Evolutionary conservation across 1,140 invertebrate genomes (phyloP), one percentile per base, ranked within the genome.

Genomic region (Dreissena rostriformis): DNA sequence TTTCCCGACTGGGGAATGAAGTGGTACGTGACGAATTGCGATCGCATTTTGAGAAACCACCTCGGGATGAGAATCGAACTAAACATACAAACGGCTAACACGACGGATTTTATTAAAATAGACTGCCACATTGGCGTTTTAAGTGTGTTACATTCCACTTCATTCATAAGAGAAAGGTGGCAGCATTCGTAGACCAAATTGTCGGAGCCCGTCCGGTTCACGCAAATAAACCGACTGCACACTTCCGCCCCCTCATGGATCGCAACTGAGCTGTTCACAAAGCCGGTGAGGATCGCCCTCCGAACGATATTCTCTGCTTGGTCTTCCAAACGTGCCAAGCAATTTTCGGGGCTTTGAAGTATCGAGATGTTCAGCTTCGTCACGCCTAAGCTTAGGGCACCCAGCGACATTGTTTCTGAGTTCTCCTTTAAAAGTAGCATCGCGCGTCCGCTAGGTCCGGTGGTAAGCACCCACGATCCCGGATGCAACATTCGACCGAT

Each of bases 331-430:
- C 49, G 14, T 57, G 39, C 39, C 11, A 79, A 24, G 57, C 77
- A 79, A 53, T 79, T 28, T 17, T 29, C 65, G 12, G 77, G 77
- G 4, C 29, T 19, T 22, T 79, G 77, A 11, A 28, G 53, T 49
- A 79, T 26, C 24, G 26, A 17, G 22, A 79, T 28, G 29, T 66
- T 12, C 1, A 63, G 22, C 15, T 28, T 79, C 22, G 77, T 52
- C 53, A 79, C 77, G 22, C 77, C 77, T 24, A 55, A 29, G 14
- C 77, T 66, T 17, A 79, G 65, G 4, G 77, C 55, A 11, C 0
- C 24, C 8, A 79, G 77, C 5, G 77, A 79, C 77, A 79, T 79
- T 49, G 65, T 39, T 51, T 79, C 77, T 24, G 70, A 79, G 39
- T 68, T 61, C 29, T 79, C 77, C 39, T 67, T 53, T 5, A 79